phyloP scores from a whole-genome alignment of 53 echinoderm and acorn worm genomes.

The Mesocentrotus franciscanus region DNA sequence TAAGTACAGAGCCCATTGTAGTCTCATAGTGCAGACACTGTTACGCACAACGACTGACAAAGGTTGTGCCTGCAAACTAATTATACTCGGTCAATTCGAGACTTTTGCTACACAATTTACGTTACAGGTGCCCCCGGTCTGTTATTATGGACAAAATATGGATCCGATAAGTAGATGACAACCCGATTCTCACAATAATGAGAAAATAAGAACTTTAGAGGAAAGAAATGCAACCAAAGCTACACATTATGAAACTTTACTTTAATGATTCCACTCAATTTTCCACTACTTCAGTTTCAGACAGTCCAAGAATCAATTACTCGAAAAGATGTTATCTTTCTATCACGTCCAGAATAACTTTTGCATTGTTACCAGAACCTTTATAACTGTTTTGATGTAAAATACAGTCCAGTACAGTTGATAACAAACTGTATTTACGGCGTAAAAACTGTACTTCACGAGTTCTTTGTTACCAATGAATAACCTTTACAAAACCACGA shows the following conservation, averaged over 20 bases:
- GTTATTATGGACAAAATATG: too few species aligned
- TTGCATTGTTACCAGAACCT: not conserved
- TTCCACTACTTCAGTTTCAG: slow-evolving; percentile 13
- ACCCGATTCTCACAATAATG: too few species aligned
- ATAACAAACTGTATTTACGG: slow-evolving; percentile 32
- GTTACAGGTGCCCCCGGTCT: too few species aligned
- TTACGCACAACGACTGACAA: too few species aligned
- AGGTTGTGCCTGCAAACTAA: too few species aligned
- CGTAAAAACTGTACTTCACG: slow-evolving; percentile 49
- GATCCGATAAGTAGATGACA: too few species aligned
- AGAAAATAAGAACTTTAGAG: too few species aligned
- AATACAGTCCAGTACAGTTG: not conserved
- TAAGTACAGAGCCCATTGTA: too few species aligned
- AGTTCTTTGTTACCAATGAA: slow-evolving; percentile 35
- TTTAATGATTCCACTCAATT: not conserved
- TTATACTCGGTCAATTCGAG: too few species aligned
- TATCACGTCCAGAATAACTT: not conserved
- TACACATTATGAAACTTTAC: not conserved
- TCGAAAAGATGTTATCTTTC: slow-evolving; percentile 16
- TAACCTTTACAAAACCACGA: slow-evolving; percentile 44
- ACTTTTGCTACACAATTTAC: too few species aligned
- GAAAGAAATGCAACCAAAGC: not conserved
- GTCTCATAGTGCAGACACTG: too few species aligned
- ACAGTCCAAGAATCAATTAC: slow-evolving; percentile 21
- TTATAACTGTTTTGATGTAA: not conserved